Evolutionary conservation across 2,888 invertebrate genomes (phyloP), one percentile per base, ranked within the genome.

Genomic region (Polydesmus complanatus): DNA sequence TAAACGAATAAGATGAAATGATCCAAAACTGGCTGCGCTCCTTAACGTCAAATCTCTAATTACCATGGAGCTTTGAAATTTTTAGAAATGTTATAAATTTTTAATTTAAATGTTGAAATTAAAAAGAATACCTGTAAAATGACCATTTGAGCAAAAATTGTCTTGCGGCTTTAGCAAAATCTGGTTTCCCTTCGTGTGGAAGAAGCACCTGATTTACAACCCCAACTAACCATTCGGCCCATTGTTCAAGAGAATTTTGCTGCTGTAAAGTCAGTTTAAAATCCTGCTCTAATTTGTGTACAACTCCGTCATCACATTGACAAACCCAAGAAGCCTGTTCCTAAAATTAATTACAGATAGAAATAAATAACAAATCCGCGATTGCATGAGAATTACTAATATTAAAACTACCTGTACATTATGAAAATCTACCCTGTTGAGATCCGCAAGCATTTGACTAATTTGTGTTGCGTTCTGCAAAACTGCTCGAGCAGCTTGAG

Each of bases 71-170:
- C 94, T 91, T 73, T 27, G 73, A 70, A 70, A 67, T 65, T 66
- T 56, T 61, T 3, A 55, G 11, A 25, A 37, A 27, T 56, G 8
- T 19, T 19, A 18, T 47, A 1, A 18, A 2, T 1, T 23, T 51
- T 14, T 47, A 47, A 21, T n/a, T 51, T 21, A 22, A 51, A 51
- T 21, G 19, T 21, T 14, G 11, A 51, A 3, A 51, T 14, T 8
- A 51, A 51, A 22, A 5, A 5, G 22, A 51, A 51, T 21, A 85
- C 85, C 86, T 91, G 78, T 96, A 97, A 79, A 96, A 97, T 67
- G 93, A 95, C 97, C 97, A 98, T 77, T 96, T 95, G 64, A 97
- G 83, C 69, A 98, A 80, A 78, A 98, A 93, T 71, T 95, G 90
- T 55, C 91, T 79, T 3, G 89, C 92, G 58, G 88, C 86, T 72